Conservation (phyloP, 2,797 vertebrate species). For the Gila robusta region DNA sequence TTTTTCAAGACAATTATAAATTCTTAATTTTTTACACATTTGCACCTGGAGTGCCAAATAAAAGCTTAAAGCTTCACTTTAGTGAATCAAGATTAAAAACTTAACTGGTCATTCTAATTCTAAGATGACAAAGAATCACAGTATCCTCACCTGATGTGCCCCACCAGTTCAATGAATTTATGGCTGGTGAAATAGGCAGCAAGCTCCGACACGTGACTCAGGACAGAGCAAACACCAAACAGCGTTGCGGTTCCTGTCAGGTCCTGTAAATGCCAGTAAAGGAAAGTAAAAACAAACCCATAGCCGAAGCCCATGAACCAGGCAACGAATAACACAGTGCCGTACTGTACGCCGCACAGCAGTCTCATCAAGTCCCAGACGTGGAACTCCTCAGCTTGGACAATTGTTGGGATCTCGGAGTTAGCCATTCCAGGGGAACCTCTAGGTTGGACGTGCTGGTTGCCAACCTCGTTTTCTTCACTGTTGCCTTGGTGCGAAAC, state of each 20-base stretch:
- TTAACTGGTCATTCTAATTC: background rate
- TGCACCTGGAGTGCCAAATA: background rate
- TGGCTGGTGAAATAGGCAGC: conserved; percentile 97
- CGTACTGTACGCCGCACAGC: conserved; percentile 91
- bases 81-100: background rate
- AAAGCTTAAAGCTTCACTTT: background rate
- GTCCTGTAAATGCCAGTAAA: conserved; percentile 97
- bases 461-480: conserved; percentile 19
- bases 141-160: conserved; percentile 92
- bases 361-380: conserved; percentile 83
- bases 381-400: conserved; percentile 59
- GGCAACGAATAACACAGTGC: conserved; percentile 93
- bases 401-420: conserved; percentile 29
- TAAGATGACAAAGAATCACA: background rate
- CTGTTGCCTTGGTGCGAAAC: conserved; percentile 58
- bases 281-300: conserved; percentile 96
- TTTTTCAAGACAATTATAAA: too few relatives aligned
- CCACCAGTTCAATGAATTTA: conserved; percentile 94
- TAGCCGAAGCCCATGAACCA: conserved; percentile 99
- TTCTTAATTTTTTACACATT: background rate
- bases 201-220: conserved; percentile 93
- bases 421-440: conserved; percentile 71
- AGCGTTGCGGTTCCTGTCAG: conserved; percentile 92
- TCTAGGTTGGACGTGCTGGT: conserved; percentile 47
- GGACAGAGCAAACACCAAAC: conserved; percentile 94